These are phyloP conservation scores for Cantharis rustica DNA, from an alignment of 2,888 invertebrate species.

Conservation along the genomic window DNA sequence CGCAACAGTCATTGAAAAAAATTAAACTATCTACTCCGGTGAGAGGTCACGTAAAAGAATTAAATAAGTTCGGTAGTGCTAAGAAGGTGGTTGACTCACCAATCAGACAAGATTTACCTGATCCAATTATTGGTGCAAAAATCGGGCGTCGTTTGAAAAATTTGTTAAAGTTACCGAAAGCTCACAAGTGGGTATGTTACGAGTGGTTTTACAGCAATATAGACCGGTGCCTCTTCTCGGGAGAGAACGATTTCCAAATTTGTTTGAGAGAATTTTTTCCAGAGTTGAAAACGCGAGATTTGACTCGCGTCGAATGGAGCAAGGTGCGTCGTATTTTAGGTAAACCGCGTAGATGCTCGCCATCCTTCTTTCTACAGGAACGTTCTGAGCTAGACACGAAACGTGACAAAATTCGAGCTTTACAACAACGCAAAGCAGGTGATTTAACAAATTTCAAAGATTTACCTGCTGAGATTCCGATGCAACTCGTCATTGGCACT, in stretches of 20 bases:
- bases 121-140: slow-evolving; percentile 85
- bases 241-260: slow-evolving; percentile 95
- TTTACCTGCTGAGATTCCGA: slow-evolving; percentile 91
- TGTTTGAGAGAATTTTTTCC: slow-evolving; percentile 95
- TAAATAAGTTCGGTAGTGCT: slow-evolving; percentile 36
- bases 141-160: slow-evolving; percentile 89
- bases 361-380: slow-evolving; percentile 96
- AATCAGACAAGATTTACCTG: slow-evolving; percentile 65
- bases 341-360: slow-evolving; percentile 92
- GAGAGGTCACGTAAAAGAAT: slow-evolving; percentile 12
- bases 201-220: slow-evolving; percentile 99
- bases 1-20: slow-evolving; percentile 58
- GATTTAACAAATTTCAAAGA: slow-evolving; percentile 80
- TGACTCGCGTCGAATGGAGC: slow-evolving; percentile 93
- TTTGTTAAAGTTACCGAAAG: slow-evolving; percentile 94
- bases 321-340: slow-evolving; percentile 96
- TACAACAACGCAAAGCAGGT: slow-evolving; percentile 89
- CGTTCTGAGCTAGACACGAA: slow-evolving; percentile 87
- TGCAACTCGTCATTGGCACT: slow-evolving; percentile 93
- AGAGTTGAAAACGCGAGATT: slow-evolving; percentile 79
- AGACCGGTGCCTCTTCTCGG: slow-evolving; percentile 91
- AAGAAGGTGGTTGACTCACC: slow-evolving; percentile 47
- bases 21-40: slow-evolving; percentile 40
- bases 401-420: slow-evolving; percentile 85
- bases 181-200: slow-evolving; percentile 98